Evolutionary conservation across 2,113 vertebrate species (phyloP), one percentile per base, ranked within the genome.

Genomic region (Leucosticte australis): DNA sequence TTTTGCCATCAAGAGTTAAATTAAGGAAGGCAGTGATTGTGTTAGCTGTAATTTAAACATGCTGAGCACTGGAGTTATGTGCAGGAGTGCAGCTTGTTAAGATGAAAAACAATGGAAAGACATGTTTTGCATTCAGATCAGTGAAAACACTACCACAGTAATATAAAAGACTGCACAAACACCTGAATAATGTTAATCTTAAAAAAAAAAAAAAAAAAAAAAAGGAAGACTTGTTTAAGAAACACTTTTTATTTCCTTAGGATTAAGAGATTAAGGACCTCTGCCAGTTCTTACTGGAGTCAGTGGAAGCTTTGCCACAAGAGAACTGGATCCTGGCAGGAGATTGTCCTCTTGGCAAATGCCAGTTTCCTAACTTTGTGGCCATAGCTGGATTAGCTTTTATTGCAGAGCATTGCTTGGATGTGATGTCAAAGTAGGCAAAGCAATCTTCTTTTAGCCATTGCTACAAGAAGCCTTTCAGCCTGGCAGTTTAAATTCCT

Each of bases 121-220:
- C 44, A 69, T 65, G 91, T 83, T 96, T 80, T 88, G 94, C 94
- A 93, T 97, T 83, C 95, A 90, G 92, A 89, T 88, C 69, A 64
- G 78, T 70, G 67, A 87, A 93, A 94, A 89, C 39, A 87, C 92
- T 71, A 62, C 49, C 78, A 96, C 59, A 88, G 50, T 73, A 91
- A 96, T 93, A 93, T 18, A 89, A 73, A 93, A 90, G 91, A 81
- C 67, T 71, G 47, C 92, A 93, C 75, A 37, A 67, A 68, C 93
- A 83, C 90, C 91, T 87, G 62, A 85, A 93, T 76, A 83, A 64
- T 41, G 74, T 80, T 94, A 10, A 87, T 76, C 55, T 68, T 59
- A 7, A 5, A 59, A 90, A 67, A 94, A 93, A n/a, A 46, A 33
- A 44, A 92, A 86, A 42, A 5, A 5, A 44, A 86, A 73, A 94